These are phyloP conservation scores for Nannoperca obscura DNA, from an alignment of 2,797 vertebrate genomes.

Conservation along the genomic window DNA sequence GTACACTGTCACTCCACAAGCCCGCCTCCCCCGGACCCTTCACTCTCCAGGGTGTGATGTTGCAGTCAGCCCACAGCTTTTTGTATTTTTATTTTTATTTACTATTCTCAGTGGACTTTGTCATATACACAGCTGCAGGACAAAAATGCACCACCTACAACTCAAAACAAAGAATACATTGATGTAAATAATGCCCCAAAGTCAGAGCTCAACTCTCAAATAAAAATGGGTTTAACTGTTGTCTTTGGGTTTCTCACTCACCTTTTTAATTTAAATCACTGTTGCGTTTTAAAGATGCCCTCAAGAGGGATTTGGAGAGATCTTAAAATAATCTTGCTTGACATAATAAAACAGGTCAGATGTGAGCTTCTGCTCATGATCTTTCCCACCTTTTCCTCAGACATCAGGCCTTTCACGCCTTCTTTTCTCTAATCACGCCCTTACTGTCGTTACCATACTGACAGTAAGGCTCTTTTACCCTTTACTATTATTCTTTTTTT, in stretches of 20 bases:
- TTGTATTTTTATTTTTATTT: slow-evolving; percentile 61
- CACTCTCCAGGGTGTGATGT: slow-evolving; percentile 48
- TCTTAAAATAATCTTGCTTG: neutral
- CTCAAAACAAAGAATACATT: slow-evolving; percentile 49
- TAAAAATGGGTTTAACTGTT: slow-evolving; percentile 77
- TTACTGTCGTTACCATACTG: neutral
- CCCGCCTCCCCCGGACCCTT: slow-evolving; percentile 32
- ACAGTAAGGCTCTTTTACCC: neutral
- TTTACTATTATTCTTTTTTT: neutral
- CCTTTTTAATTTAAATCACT: neutral
- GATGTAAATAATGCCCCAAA: slow-evolving; percentile 72
- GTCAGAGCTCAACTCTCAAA: slow-evolving; percentile 73
- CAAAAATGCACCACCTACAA: slow-evolving; percentile 42
- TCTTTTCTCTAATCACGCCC: neutral
- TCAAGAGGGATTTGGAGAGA: neutral
- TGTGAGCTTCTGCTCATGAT: neutral
- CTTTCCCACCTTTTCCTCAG: too few species aligned
- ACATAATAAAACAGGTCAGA: neutral
- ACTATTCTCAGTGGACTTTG: slow-evolving; percentile 58
- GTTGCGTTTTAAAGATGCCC: too few species aligned
- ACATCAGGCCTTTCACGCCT: neutral
- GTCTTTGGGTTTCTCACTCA: slow-evolving; percentile 33
- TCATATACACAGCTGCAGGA: slow-evolving; percentile 61
- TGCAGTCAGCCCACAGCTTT: slow-evolving; percentile 59
- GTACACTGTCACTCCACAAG: slow-evolving; percentile 68